A percentile compares a stretch with the other conserved stretches of the same genome.
Evolutionary conservation across 2,888 invertebrate species (phyloP).

Genomic region (Tillus elongatus): DNA sequence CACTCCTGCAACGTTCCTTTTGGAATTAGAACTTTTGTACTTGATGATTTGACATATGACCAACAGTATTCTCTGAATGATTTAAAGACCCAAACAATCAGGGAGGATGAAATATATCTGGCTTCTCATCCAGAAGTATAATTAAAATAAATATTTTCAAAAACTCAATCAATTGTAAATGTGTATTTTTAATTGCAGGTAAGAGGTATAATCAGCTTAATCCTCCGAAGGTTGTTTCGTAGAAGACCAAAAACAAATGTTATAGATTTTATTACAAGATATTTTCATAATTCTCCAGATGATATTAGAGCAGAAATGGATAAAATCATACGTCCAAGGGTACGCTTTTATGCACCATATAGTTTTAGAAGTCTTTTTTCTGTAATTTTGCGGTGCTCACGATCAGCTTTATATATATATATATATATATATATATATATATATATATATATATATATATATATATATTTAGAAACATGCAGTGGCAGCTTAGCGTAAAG

Average conservation of each 20-base stretch:
- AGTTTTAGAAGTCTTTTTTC: no score
- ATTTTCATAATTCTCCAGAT: constrained; percentile 24
- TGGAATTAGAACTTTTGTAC: constrained; percentile 31
- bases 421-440: no score
- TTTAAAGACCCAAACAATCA: constrained; percentile 28
- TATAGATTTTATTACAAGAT: constrained; percentile 25
- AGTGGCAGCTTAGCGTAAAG: no score
- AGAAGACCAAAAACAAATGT: constrained; percentile 27
- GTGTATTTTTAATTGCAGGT: constrained; percentile 24
- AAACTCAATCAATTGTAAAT: constrained; percentile 4
- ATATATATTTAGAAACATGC: no score
- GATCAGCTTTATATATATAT: no score
- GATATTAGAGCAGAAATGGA: constrained; percentile 27
- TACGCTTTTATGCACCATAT: no score
- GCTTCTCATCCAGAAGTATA: constrained; percentile 34
- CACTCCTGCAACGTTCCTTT: constrained; percentile 32
- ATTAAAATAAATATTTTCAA: no score
- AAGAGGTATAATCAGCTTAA: constrained; percentile 27
- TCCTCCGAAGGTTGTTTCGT: constrained; percentile 26
- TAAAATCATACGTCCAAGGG: constrained; percentile 20
- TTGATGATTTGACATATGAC: constrained; percentile 26
- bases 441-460: no score
- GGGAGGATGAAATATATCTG: constrained; percentile 33
- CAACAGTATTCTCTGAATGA: constrained; percentile 31
- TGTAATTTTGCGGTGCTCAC: no score